These are phyloP conservation scores for Zaprionus kolodkinae DNA, from an alignment of 1,140 invertebrate genomes.

Conservation along the genomic window DNA sequence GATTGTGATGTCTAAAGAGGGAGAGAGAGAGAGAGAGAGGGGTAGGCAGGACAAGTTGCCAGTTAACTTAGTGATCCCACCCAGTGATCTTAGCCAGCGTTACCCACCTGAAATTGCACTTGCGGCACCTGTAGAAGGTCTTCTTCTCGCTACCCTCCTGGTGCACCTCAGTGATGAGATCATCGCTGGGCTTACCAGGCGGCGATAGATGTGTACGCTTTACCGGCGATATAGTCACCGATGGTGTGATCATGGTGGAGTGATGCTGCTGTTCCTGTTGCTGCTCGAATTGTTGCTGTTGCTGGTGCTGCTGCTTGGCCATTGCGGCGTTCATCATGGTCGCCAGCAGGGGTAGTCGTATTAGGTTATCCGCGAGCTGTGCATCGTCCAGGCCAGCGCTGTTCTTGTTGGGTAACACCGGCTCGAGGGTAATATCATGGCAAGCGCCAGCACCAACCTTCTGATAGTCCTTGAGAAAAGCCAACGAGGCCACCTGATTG, in stretches of 20 bases:
- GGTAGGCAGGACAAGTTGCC: background rate
- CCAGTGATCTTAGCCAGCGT: background rate
- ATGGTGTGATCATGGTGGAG: conserved; percentile 74
- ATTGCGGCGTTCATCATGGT: conserved; percentile 83
- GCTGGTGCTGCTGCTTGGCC: conserved; percentile 71
- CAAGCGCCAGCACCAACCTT: conserved; percentile 55
- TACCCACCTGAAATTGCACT: conserved; percentile 90
- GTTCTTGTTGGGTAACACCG: conserved; percentile 55
- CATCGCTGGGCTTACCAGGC: conserved; percentile 71
- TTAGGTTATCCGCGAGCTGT: conserved; percentile 71
- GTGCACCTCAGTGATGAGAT: conserved; percentile 79
- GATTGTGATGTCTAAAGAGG: conserved; percentile 86
- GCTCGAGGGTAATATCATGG: conserved; percentile 75
- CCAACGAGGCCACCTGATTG: conserved; percentile 81
- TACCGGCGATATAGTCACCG: conserved; percentile 85
- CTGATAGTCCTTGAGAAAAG: conserved; percentile 78
- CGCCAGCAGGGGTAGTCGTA: conserved; percentile 68
- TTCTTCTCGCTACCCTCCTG: conserved; percentile 85
- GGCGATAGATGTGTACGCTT: conserved; percentile 52
- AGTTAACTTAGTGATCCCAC: background rate
- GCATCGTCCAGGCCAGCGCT: conserved; percentile 55
- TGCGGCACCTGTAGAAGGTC: conserved; percentile 92
- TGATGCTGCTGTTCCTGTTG: conserved; percentile 63
- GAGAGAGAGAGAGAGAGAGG: background rate
- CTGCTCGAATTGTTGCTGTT: conserved; percentile 59